Percentiles rank a stretch among this genome's conserved stretches.
These are phyloP conservation scores for Drosophila arizonae DNA, from an alignment of 1,140 invertebrate species.

Conservation along the genomic window DNA sequence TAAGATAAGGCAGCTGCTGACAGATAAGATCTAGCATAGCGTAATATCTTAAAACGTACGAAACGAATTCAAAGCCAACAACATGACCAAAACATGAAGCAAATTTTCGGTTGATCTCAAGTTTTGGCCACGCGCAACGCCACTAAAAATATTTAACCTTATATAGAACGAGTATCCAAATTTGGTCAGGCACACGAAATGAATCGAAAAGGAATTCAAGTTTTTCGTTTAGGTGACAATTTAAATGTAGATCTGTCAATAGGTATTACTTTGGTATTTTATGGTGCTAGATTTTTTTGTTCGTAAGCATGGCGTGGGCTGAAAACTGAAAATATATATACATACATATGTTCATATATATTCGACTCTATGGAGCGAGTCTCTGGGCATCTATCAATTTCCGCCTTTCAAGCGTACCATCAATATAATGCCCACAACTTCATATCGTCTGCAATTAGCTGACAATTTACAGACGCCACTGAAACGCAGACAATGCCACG, in stretches of 20 bases:
- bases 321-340: not conserved
- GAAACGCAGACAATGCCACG: slow-evolving; percentile 53
- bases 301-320: slow-evolving; percentile 11
- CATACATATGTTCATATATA: no score
- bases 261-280: slow-evolving; percentile 50
- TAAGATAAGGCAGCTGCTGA: slow-evolving; percentile 49
- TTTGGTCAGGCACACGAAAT: slow-evolving; percentile 54
- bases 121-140: slow-evolving; percentile 62
- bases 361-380: no score
- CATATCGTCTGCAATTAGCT: slow-evolving; percentile 37
- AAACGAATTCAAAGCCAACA: slow-evolving; percentile 55
- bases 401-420: slow-evolving; percentile 54
- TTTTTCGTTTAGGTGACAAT: slow-evolving; percentile 57
- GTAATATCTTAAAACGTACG: slow-evolving; percentile 25
- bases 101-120: slow-evolving; percentile 46
- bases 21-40: slow-evolving; percentile 45
- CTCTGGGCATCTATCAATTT: slow-evolving; percentile 16
- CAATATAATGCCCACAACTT: slow-evolving; percentile 29
- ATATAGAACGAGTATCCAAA: slow-evolving; percentile 43
- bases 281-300: slow-evolving; percentile 3
- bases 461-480: slow-evolving; percentile 56
- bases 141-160: slow-evolving; percentile 63
- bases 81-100: slow-evolving; percentile 59
- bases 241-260: slow-evolving; percentile 68
- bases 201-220: slow-evolving; percentile 61